Percentiles rank a stretch among this genome's conserved stretches.
Conservation (phyloP, 2,888 invertebrate species). For the Hylaea fasciaria region DNA sequence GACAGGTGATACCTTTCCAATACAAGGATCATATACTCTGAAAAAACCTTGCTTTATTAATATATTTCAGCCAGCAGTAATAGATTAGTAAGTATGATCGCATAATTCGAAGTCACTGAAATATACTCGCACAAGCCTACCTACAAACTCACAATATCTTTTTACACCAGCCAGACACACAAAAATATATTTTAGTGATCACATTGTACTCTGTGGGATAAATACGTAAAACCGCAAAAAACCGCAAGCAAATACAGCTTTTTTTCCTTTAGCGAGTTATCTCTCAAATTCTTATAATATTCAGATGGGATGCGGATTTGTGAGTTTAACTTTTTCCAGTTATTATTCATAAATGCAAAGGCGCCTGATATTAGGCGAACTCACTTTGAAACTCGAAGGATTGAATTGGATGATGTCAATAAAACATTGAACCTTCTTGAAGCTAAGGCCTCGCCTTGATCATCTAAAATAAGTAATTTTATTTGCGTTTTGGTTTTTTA, state of each 20-base stretch:
- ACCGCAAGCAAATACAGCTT: conserved; percentile 51
- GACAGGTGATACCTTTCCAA: too few species aligned
- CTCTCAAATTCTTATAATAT: conserved; percentile 75
- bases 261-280: conserved; percentile 68
- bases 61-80: too few species aligned
- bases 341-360: conserved; percentile 84
- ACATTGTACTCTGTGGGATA: conserved; percentile 45
- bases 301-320: conserved; percentile 72
- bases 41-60: too few species aligned
- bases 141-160: conserved; percentile 1
- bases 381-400: conserved; percentile 72
- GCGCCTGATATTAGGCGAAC: conserved; percentile 73
- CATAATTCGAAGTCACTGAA: too few species aligned
- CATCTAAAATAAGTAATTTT: conserved; percentile 32
- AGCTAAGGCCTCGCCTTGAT: conserved; percentile 45
- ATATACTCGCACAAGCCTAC: neutral
- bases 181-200: conserved; percentile 15
- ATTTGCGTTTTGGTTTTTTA: neutral
- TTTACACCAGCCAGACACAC: conserved; percentile 10
- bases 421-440: conserved; percentile 53
- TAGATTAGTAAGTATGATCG: too few species aligned
- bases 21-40: too few species aligned
- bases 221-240: conserved; percentile 49
- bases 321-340: conserved; percentile 76
- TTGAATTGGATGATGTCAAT: conserved; percentile 65